A percentile compares a stretch with the other conserved stretches of the same genome.
Evolutionary conservation across 2,113 vertebrate species (phyloP).

Genomic region (Datnioides undecimradiatus): DNA sequence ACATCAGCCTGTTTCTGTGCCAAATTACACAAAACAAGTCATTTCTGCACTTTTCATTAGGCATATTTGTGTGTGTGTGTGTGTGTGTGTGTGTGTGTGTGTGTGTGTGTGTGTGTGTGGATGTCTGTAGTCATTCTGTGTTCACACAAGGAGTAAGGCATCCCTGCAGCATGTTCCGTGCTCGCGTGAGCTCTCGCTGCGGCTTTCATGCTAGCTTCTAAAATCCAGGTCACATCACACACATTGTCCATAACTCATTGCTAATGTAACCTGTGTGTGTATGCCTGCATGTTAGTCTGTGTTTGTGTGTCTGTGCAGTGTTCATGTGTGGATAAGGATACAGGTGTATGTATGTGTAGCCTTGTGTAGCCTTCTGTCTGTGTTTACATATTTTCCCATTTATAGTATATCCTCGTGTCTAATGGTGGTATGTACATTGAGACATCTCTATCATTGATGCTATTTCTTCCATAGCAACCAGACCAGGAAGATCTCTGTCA

Average conservation of each 20-base stretch:
- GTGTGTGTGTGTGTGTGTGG: neutral
- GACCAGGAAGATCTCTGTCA: neutral
- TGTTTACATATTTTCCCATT: neutral
- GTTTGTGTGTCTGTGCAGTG: neutral
- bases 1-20: constrained; percentile 12
- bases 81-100: neutral
- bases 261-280: constrained; percentile 32
- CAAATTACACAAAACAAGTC: constrained; percentile 18
- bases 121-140: constrained; percentile 24
- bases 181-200: constrained; percentile 62
- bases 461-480: constrained; percentile 22
- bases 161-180: constrained; percentile 71
- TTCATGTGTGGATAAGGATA: no score
- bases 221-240: constrained; percentile 77
- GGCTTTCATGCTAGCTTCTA: constrained; percentile 61
- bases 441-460: neutral
- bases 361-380: neutral
- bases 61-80: constrained; percentile 13
- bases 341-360: neutral
- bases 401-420: neutral
- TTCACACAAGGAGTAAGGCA: constrained; percentile 30
- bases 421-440: neutral
- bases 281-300: neutral
- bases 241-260: constrained; percentile 24
- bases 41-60: constrained; percentile 29